Evolutionary conservation across 1,140 invertebrate species (phyloP).

Genomic region (Drosophila suzukii): DNA sequence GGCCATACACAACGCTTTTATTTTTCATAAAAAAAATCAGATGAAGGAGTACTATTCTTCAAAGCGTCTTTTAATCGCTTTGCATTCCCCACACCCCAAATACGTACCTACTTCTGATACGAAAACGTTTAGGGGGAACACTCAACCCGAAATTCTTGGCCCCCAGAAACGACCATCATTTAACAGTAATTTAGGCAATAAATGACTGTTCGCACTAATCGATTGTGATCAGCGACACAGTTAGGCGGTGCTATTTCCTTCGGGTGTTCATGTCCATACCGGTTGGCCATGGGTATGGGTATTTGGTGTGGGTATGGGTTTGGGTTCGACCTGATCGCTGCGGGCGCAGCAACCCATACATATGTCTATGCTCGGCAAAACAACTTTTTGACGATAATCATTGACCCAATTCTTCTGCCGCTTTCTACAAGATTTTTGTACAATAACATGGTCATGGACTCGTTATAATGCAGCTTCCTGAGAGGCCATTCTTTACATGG

Average conservation of each 20-base stretch:
- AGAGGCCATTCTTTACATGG: constrained; percentile 47
- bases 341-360: constrained; percentile 37
- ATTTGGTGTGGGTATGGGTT: background rate
- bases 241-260: constrained; percentile 45
- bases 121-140: constrained; percentile 3
- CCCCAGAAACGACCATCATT: constrained; percentile 34
- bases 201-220: constrained; percentile 43
- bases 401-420: constrained; percentile 61
- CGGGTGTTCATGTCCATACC: constrained; percentile 37
- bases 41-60: too few species aligned
- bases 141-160: constrained; percentile 19
- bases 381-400: constrained; percentile 60
- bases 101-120: background rate
- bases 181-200: constrained; percentile 45
- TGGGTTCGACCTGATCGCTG: constrained; percentile 38
- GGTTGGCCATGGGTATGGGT: constrained; percentile 19
- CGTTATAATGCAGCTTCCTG: constrained; percentile 55
- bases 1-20: too few species aligned
- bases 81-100: constrained; percentile 16
- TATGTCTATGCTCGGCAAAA: constrained; percentile 49
- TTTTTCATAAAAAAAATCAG: too few species aligned
- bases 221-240: constrained; percentile 44
- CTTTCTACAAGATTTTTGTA: constrained; percentile 61
- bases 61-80: background rate
- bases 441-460: constrained; percentile 62